Conservation (phyloP, 1,140 invertebrate species). For the Vanessa atalanta region DNA sequence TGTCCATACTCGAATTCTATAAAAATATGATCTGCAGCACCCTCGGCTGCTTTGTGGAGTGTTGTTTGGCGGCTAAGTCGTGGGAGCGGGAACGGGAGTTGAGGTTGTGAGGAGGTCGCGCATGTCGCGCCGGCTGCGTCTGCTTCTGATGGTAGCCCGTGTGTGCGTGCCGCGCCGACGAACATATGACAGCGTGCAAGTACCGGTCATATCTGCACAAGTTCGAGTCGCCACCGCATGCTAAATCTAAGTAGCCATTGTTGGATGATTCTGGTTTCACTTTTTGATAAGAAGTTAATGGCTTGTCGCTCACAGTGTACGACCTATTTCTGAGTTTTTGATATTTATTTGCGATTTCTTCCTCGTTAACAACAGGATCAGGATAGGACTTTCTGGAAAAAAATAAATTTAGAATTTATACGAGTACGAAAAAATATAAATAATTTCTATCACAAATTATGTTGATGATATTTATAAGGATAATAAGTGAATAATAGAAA, state of each 20-base stretch:
- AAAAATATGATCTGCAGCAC: slow-evolving; percentile 78
- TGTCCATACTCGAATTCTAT: slow-evolving; percentile 64
- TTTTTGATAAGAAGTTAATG: slow-evolving; percentile 66
- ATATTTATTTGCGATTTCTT: slow-evolving; percentile 71
- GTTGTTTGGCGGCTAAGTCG: slow-evolving; percentile 74
- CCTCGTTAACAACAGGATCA: slow-evolving; percentile 66
- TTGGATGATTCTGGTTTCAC: slow-evolving; percentile 54
- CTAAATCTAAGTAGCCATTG: slow-evolving; percentile 76
- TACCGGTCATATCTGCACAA: slow-evolving; percentile 83
- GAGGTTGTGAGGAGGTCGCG: slow-evolving; percentile 41
- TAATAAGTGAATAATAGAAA: neutral
- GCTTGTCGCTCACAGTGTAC: slow-evolving; percentile 79
- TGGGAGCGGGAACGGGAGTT: slow-evolving; percentile 78
- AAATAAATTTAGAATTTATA: slow-evolving; percentile 18
- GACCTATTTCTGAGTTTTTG: slow-evolving; percentile 79
- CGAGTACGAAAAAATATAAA: neutral
- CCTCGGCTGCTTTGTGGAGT: slow-evolving; percentile 73
- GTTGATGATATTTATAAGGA: neutral
- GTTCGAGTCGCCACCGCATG: slow-evolving; percentile 79
- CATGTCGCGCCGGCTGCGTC: slow-evolving; percentile 46
- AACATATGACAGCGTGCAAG: slow-evolving; percentile 82
- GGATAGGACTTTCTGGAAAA: slow-evolving; percentile 74
- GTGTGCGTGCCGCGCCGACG: slow-evolving; percentile 71
- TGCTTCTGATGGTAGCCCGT: slow-evolving; percentile 74
- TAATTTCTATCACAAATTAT: neutral